Conservation (phyloP, 2,888 invertebrate genomes). For the Alloscopus bannaensis region DNA sequence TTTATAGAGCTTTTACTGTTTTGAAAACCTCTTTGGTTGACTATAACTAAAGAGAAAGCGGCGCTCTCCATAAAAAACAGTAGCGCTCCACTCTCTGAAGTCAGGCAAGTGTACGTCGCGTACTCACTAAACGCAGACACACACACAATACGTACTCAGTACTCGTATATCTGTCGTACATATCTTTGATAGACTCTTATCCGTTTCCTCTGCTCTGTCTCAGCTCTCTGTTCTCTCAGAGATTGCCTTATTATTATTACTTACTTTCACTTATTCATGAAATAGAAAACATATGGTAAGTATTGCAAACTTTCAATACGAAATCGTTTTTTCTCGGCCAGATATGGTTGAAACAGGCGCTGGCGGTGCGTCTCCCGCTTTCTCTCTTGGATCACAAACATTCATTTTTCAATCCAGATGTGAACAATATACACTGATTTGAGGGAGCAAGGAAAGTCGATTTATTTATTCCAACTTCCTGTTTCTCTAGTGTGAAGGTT, state of each 20-base stretch:
- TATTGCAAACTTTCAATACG: constrained; percentile 5
- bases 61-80: too few species aligned
- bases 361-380: background rate
- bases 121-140: too few species aligned
- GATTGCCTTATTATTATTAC: constrained; percentile 45
- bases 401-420: constrained; percentile 47
- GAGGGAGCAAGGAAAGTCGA: background rate
- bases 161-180: background rate
- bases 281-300: constrained; percentile 27
- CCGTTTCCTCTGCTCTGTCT: constrained; percentile 18
- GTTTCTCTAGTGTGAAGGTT: too few species aligned
- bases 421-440: background rate
- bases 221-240: background rate
- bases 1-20: constrained; percentile 69
- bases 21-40: constrained; percentile 51
- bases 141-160: too few species aligned
- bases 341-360: too few species aligned
- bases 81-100: too few species aligned
- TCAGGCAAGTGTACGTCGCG: too few species aligned
- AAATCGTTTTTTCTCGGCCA: constrained; percentile 11
- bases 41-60: background rate
- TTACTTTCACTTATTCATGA: constrained; percentile 42
- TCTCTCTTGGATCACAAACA: constrained; percentile 31
- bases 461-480: constrained; percentile 27
- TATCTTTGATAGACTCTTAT: constrained; percentile 29